These are phyloP conservation scores for Philopotamus ludificatus DNA, from an alignment of 1,140 invertebrate species.

Conservation along the genomic window DNA sequence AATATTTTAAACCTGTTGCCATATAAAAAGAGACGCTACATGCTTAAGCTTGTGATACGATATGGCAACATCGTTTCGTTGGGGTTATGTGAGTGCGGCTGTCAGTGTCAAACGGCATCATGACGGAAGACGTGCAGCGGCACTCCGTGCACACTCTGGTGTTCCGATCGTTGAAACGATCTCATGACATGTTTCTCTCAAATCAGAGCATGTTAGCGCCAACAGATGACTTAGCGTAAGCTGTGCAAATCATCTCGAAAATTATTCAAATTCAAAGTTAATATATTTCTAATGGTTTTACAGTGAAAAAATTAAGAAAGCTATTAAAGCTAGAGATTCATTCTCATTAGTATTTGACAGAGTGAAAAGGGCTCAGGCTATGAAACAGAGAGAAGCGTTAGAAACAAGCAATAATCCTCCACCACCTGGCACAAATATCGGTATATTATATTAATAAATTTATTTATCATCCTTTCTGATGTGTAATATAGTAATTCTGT, in stretches of 20 bases:
- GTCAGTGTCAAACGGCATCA: no score
- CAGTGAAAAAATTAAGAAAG: conserved; percentile 74
- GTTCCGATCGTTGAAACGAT: conserved; percentile 94
- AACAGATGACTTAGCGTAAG: conserved; percentile 78
- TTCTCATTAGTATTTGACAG: conserved; percentile 85
- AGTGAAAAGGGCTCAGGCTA: conserved; percentile 65
- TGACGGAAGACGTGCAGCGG: conserved; percentile 83
- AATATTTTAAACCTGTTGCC: no score
- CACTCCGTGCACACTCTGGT: conserved; percentile 96
- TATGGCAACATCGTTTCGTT: no score
- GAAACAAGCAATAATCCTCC: conserved; percentile 59
- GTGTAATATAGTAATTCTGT: no score
- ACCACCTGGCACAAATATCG: conserved; percentile 51
- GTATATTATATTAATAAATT: conserved; percentile 43
- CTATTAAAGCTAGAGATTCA: conserved; percentile 81
- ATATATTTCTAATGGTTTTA: conserved; percentile 39
- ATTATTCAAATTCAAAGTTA: not conserved
- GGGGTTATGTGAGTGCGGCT: no score
- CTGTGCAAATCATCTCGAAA: conserved; percentile 39
- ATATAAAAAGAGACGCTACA: no score
- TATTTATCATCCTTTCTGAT: conserved; percentile 1
- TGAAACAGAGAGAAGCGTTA: conserved; percentile 57
- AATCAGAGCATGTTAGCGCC: conserved; percentile 88
- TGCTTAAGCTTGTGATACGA: no score
- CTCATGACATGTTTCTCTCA: conserved; percentile 95